These are phyloP conservation scores for Trichogramma dendrolimi DNA, from an alignment of 2,888 invertebrate species.

Conservation along the genomic window DNA sequence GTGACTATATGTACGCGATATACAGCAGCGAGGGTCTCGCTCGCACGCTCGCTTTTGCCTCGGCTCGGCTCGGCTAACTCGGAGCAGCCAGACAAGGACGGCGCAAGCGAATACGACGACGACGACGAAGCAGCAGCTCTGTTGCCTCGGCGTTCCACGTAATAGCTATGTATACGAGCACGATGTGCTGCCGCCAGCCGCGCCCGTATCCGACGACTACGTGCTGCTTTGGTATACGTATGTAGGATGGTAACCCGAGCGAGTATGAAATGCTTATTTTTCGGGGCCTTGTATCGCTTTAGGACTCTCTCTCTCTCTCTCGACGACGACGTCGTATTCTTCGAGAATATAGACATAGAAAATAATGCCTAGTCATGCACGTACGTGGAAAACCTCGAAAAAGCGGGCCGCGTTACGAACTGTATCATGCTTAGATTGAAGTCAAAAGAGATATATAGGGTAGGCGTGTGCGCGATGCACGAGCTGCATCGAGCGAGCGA, in stretches of 20 bases:
- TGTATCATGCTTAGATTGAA: too few species aligned
- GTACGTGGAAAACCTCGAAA: too few species aligned
- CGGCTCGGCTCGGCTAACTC: not conserved
- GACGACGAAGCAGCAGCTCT: slow-evolving; percentile 7
- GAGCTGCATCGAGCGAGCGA: not conserved
- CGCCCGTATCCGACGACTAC: slow-evolving; percentile 11
- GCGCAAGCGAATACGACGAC: slow-evolving; percentile 1
- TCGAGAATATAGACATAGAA: too few species aligned
- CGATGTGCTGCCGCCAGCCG: slow-evolving; percentile 2
- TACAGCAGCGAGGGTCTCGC: not conserved
- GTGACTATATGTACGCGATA: too few species aligned
- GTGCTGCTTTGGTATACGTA: not conserved
- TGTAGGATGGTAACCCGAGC: too few species aligned
- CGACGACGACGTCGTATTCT: not conserved
- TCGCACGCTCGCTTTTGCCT: not conserved
- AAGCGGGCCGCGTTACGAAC: too few species aligned
- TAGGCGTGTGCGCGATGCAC: not conserved
- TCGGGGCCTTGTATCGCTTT: too few species aligned
- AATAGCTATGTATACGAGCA: not conserved
- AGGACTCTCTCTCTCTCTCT: not conserved
- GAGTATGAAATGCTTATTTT: too few species aligned
- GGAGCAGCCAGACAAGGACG: not conserved
- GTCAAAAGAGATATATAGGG: too few species aligned
- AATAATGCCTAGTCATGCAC: too few species aligned
- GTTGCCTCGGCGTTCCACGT: slow-evolving; percentile 9